phyloP scores from a whole-genome alignment of 1,140 invertebrate genomes.

The Sesamia nonagrioides region DNA sequence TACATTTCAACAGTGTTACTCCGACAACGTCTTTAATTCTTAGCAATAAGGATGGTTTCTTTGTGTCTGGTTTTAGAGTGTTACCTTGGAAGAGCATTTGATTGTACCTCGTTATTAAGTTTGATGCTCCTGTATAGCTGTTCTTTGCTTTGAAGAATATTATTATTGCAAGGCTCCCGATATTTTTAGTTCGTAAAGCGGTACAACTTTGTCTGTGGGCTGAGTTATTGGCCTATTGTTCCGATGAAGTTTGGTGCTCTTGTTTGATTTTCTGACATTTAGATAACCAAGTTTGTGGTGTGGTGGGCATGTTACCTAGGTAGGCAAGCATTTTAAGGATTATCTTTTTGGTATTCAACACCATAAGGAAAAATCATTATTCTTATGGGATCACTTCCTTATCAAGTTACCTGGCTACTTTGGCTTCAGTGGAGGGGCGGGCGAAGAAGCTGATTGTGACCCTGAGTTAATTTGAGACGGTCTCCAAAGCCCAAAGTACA shows the following conservation, averaged over 20 bases:
- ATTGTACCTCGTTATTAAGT: conserved; percentile 72
- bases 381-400: too few species aligned
- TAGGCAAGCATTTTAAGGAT: too few species aligned
- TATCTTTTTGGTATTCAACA: too few species aligned
- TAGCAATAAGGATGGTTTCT: not conserved
- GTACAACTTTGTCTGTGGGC: conserved; percentile 48
- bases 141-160: conserved; percentile 68
- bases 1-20: not conserved
- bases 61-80: not conserved
- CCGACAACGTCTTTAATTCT: not conserved
- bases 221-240: conserved; percentile 17
- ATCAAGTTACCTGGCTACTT: too few species aligned
- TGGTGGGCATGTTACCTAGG: too few species aligned
- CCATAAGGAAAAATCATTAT: too few species aligned
- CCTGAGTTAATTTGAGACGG: too few species aligned
- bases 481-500: too few species aligned
- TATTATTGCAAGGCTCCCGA: conserved; percentile 57
- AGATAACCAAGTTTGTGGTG: too few species aligned
- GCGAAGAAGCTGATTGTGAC: too few species aligned
- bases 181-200: conserved; percentile 58
- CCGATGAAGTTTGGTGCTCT: not conserved
- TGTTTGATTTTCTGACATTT: not conserved
- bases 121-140: conserved; percentile 71
- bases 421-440: too few species aligned
- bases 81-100: not conserved